phyloP scores from a whole-genome alignment of 2,113 vertebrate species.

The Ophthalmolycus amberensis region DNA sequence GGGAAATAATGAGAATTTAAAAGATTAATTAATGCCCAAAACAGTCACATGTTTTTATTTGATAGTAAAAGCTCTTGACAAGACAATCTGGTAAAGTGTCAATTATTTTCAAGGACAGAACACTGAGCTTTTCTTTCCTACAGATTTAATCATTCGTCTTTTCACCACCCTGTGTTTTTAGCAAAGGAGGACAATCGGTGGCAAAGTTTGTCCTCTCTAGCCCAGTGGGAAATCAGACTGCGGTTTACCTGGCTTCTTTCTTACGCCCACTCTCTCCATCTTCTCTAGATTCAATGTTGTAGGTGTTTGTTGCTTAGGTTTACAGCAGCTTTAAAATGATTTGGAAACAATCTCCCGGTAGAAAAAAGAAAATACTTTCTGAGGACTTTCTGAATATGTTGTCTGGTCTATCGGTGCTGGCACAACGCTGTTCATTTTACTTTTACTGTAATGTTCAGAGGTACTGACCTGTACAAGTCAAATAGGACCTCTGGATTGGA shows the following conservation, averaged over 20 bases:
- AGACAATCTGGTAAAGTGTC: neutral
- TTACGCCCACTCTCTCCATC: conserved; percentile 36
- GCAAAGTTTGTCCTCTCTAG: conserved; percentile 33
- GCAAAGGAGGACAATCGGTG: neutral
- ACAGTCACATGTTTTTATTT: neutral
- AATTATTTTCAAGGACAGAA: neutral
- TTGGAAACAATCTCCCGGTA: neutral
- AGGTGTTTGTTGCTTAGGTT: neutral
- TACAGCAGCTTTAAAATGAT: conserved; percentile 3
- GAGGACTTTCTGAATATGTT: neutral
- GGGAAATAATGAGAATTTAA: neutral
- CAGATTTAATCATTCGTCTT: neutral
- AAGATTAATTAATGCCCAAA: neutral
- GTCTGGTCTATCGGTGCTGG: conserved; percentile 2
- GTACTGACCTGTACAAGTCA: conserved; percentile 18
- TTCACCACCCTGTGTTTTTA: neutral
- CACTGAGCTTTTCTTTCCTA: neutral
- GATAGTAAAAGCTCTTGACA: neutral
- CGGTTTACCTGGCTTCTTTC: conserved; percentile 52
- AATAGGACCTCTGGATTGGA: neutral
- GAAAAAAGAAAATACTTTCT: neutral
- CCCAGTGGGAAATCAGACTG: conserved; percentile 55
- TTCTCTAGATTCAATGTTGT: conserved; percentile 6
- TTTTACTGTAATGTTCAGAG: neutral
- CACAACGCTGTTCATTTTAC: neutral